A percentile compares a stretch with the other conserved stretches of the same genome.
phyloP scores from a whole-genome alignment of 2,113 vertebrate genomes.

The Uria lomvia region DNA sequence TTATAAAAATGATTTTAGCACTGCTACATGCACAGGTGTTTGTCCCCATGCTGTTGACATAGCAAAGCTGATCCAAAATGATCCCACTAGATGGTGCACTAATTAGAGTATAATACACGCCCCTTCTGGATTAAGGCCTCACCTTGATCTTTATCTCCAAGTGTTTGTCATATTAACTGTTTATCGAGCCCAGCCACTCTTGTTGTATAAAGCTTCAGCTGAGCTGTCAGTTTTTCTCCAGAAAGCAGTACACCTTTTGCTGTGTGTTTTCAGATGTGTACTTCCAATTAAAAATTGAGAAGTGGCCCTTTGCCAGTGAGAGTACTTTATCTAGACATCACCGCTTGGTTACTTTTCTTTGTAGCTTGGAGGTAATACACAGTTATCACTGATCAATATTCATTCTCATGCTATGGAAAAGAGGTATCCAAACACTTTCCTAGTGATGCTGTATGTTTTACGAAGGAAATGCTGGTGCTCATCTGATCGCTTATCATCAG shows the following conservation, averaged over 20 bases:
- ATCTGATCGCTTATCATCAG: neutral
- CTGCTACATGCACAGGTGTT: neutral
- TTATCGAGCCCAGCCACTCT: neutral
- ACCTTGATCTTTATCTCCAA: neutral
- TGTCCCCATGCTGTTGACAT: neutral
- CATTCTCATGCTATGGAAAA: neutral
- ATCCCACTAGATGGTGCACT: neutral
- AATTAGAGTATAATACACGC: neutral
- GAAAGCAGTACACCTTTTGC: neutral
- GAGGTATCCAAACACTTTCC: neutral
- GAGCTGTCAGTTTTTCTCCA: neutral
- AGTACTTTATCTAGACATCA: neutral
- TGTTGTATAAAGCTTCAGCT: neutral
- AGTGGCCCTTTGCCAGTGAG: neutral
- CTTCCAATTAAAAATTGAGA: neutral
- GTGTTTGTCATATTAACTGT: neutral
- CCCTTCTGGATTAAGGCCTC: neutral
- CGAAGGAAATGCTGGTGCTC: neutral
- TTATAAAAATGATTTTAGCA: neutral
- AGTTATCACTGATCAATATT: neutral
- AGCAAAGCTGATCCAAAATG: neutral
- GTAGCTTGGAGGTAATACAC: neutral
- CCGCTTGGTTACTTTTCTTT: fast-evolving
- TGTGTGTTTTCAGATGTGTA: neutral
- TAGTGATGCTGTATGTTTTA: neutral